Evolutionary conservation across 2,888 invertebrate genomes (phyloP), one percentile per base, ranked within the genome.

Genomic region (Eumerus sabulonum): DNA sequence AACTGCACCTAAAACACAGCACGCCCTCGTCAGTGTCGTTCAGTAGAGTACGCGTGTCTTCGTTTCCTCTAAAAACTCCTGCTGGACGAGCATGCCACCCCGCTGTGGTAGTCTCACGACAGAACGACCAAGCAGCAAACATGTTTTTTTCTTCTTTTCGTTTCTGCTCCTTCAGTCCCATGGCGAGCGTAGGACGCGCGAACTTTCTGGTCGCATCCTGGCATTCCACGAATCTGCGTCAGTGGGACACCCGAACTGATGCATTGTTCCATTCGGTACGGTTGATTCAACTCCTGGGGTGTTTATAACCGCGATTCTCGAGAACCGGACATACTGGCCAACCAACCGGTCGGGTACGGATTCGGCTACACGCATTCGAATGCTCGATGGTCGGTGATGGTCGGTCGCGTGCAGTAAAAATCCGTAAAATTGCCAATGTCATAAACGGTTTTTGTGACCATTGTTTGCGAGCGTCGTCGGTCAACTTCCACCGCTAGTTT

Each of bases 371-470:
- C n/a, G n/a, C n/a, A n/a, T n/a, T n/a, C n/a, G n/a, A n/a, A n/a
- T n/a, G n/a, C n/a, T n/a, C n/a, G 36, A 36, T 36, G 36, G 36
- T 36, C 40, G 11, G 40, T 56, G 13, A 48, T 42, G 12, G 17
- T 17, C 45, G 51, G 81, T 81, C 81, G 81, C 81, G 81, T 81
- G 81, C 71, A 76, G 62, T 79, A 81, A 74, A 81, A 81, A 66
- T 70, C 81, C 81, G 81, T 81, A 76, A 81, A 81, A 81, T 81
- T 81, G 81, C 56, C 76, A 42, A 62, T 70, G 74, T 56, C 79
- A 79, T 74, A 79, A 79, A 79, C 18, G 79, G 63, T 79, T 79
- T 36, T 79, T 79, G 74, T 79, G 79, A 70, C 74, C 64, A 68
- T 74, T 70, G 63, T 73, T 59, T 68, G 40, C 13, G 7, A 27